Evolutionary conservation across 2,797 vertebrate species (phyloP), one percentile per base, ranked within the genome.

Genomic region (Poecilia gillii): DNA sequence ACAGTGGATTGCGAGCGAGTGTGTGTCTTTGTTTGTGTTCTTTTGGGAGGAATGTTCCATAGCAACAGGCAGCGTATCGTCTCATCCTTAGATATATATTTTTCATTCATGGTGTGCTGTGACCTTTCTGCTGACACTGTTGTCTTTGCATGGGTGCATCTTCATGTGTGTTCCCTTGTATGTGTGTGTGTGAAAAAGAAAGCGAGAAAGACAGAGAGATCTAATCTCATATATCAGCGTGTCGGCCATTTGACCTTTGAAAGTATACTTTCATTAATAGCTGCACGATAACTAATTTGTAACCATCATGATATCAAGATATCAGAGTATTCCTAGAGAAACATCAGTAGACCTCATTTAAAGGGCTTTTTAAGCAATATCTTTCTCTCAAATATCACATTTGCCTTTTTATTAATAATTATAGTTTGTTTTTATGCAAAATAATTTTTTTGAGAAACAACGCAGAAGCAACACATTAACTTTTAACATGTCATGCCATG

Each of bases 21-120:
- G 81, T 89, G 51, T 75, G 6, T 82, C 43, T 80, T 71, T 84
- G 75, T 89, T 62, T 84, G 41, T 71, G 68, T 88, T 85, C 79
- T 76, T 47, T 47, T 41, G 81, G 47, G 1, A 79, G 57, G 28
- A 76, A 72, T 84, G 87, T 84, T 91, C 85, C 93, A 92, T 95
- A 91, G 94, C 93, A 95, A 95, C 92, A 94, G 90, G 93, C 91
- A 81, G 79, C 87, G 77, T 76, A 88, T 92, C 85, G 73, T 89
- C 89, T 92, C 88, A 74, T 90, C 89, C 88, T 92, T 82, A 85
- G 84, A 92, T 91, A 87, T 92, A 81, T 85, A 82, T 82, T 74
- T 73, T 81, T 88, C 80, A 75, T 82, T 80, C 82, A 79, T 49
- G 20, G 68, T 87, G 77, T 59, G 80, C 83, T 47, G 73, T 94